Conservation (phyloP, 1,140 invertebrate genomes). For the Tetragonula clypearis region DNA sequence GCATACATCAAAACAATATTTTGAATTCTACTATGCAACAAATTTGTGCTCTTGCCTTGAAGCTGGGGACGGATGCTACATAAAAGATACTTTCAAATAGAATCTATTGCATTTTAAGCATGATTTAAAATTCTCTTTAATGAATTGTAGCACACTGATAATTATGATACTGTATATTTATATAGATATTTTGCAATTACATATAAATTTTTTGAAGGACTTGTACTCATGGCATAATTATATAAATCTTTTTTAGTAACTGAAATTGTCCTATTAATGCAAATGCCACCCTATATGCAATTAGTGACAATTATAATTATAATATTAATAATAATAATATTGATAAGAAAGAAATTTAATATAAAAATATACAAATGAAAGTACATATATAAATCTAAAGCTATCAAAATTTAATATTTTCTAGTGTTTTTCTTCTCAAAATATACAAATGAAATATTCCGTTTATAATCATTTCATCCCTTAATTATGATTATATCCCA, state of each 20-base stretch:
- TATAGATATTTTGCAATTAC: slow-evolving; percentile 30
- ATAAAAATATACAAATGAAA: slow-evolving; percentile 1
- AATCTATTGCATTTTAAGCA: slow-evolving; percentile 8
- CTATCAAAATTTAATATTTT: slow-evolving; percentile 24
- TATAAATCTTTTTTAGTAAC: neutral
- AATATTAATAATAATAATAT: neutral
- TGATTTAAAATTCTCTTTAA: slow-evolving; percentile 5
- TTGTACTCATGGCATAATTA: slow-evolving; percentile 4
- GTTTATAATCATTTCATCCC: slow-evolving; percentile 11
- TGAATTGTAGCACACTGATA: slow-evolving; percentile 12
- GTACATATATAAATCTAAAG: slow-evolving; percentile 10
- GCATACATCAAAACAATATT: slow-evolving; percentile 16
- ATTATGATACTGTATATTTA: slow-evolving; percentile 8
- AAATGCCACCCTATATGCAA: neutral
- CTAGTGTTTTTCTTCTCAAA: slow-evolving; percentile 5
- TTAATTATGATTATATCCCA: slow-evolving; percentile 24
- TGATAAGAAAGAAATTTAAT: neutral
- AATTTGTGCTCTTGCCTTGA: slow-evolving; percentile 31
- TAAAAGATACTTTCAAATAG: slow-evolving; percentile 26
- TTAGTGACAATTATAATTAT: neutral
- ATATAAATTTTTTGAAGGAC: neutral
- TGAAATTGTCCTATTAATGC: neutral
- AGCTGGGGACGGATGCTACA: slow-evolving; percentile 33
- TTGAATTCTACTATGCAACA: slow-evolving; percentile 5
- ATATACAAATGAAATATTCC: slow-evolving; percentile 11